Evolutionary conservation across 2,888 invertebrate genomes (phyloP), one percentile per base, ranked within the genome.

Genomic region (Conchocele bisecta): DNA sequence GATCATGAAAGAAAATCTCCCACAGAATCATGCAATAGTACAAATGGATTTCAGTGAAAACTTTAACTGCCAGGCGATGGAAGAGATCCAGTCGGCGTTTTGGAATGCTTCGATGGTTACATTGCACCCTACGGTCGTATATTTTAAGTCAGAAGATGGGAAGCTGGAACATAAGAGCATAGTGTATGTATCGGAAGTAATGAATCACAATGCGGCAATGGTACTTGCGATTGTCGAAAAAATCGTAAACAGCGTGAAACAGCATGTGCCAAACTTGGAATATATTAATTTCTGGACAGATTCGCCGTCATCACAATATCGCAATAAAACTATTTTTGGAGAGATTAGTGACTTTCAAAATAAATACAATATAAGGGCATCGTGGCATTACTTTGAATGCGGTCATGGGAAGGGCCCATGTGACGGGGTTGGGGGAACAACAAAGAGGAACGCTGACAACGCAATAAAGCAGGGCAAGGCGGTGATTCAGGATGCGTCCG

Each of bases 141-240:
- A 78, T 37, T 56, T 29, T 17, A 66, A 63, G n/a, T 17, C 17
- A 5, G 31, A 24, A 5, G 33, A 58, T 35, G 59, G 50, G 11
- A 22, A 20, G 0, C 29, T 75, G 33, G 20, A 42, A 15, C 77
- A 77, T 39, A 22, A 54, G 15, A 75, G 74, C 22, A 20, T 53
- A 24, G 58, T 76, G 0, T 58, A 51, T 70, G 74, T 77, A 7
- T 73, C 60, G n/a, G 70, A 77, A 20, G 60, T 71, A n/a, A 50
- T 71, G 0, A 31, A 56, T 3, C 74, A 69, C 26, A 74, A 74
- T 54, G 46, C 61, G 29, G 17, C 64, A 1, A 69, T 74, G 66
- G 61, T 66, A 9, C 24, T 37, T n/a, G 64, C 56, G 3, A 60
- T 74, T 3, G 31, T 44, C 7, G n/a, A 51, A 13, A 74, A 69